A percentile compares a stretch with the other conserved stretches of the same genome.
phyloP scores from a whole-genome alignment of 2,888 invertebrate species.

The Heliconius aoede region DNA sequence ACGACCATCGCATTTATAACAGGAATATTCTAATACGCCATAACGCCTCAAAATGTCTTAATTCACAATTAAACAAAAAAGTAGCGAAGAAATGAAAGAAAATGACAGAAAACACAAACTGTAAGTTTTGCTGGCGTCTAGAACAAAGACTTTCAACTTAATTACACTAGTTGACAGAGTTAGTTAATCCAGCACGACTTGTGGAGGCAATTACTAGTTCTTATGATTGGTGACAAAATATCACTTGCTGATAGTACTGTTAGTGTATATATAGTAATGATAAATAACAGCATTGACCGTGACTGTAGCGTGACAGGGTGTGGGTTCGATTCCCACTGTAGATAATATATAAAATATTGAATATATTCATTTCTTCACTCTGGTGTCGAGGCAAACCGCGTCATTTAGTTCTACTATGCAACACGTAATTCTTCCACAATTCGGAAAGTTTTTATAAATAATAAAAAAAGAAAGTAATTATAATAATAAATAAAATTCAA shows the following conservation, averaged over 20 bases:
- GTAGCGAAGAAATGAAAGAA: not conserved
- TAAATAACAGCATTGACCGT: too few relatives aligned
- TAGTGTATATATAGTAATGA: too few relatives aligned
- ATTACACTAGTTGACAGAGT: not conserved
- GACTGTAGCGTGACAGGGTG: too few relatives aligned
- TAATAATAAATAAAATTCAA: too few relatives aligned
- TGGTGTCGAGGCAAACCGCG: not conserved
- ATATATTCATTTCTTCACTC: too few relatives aligned
- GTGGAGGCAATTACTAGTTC: not conserved
- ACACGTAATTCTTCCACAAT: not conserved
- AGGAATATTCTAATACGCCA: not conserved
- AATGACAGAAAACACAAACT: not conserved
- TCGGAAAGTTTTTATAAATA: too few relatives aligned
- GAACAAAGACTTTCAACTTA: constrained; percentile 15
- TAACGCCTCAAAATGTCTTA: not conserved
- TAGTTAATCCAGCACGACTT: not conserved
- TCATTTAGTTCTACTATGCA: not conserved
- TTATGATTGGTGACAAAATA: not conserved
- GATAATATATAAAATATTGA: too few relatives aligned
- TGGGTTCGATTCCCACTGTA: not conserved
- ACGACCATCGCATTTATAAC: not conserved
- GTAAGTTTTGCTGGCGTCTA: not conserved
- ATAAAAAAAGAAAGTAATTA: too few relatives aligned
- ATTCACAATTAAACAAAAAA: not conserved
- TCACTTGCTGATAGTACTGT: not conserved